Conservation (phyloP, 2,888 invertebrate species). For the Petrophora chlorosata region DNA sequence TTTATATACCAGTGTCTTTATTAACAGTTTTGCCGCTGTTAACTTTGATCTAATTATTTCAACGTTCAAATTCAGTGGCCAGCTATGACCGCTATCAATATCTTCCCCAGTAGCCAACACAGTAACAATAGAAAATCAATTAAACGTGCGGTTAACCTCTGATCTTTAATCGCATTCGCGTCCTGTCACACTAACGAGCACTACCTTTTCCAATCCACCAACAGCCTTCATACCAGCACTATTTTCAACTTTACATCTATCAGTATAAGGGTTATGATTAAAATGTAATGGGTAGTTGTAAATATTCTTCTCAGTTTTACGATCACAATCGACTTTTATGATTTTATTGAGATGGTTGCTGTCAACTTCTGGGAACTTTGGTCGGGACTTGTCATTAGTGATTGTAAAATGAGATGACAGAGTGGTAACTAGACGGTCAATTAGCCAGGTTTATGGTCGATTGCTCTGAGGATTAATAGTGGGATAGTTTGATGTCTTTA, state of each 20-base stretch:
- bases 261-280: constrained; percentile 8
- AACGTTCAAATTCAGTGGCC: constrained; percentile 33
- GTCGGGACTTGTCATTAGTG: constrained; percentile 69
- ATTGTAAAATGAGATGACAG: constrained; percentile 74
- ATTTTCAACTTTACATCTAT: constrained; percentile 20
- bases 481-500: constrained; percentile 37
- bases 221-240: not conserved
- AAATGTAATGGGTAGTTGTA: constrained; percentile 25
- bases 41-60: too few relatives aligned
- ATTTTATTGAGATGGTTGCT: constrained; percentile 67
- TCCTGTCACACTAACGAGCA: constrained; percentile 40
- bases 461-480: constrained; percentile 34
- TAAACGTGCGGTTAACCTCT: constrained; percentile 42
- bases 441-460: constrained; percentile 59
- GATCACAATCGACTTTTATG: constrained; percentile 74
- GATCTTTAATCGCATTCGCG: constrained; percentile 32
- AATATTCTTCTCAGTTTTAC: constrained; percentile 62
- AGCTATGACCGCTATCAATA: constrained; percentile 45
- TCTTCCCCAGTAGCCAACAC: constrained; percentile 8
- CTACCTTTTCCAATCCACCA: constrained; percentile 40
- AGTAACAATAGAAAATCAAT: constrained; percentile 54
- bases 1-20: too few relatives aligned
- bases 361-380: constrained; percentile 77
- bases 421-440: constrained; percentile 70
- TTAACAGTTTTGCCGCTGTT: too few relatives aligned